Evolutionary conservation across 1,140 invertebrate genomes (phyloP).

Genomic region (Drosophila pallidifrons): DNA sequence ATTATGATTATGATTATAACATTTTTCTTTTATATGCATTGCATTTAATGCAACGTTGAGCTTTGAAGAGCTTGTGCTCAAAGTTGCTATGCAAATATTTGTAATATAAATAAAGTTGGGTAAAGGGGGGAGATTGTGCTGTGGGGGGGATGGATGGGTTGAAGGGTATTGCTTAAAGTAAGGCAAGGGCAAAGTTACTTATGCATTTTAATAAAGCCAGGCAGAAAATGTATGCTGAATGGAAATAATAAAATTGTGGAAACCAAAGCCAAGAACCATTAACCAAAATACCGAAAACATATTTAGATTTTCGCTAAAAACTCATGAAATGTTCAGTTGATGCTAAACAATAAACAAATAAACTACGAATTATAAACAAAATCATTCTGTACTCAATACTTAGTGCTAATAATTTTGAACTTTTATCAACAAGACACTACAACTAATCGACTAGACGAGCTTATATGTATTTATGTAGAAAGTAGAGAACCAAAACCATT

Average conservation of each 20-base stretch:
- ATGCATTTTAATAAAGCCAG: slow-evolving; percentile 22
- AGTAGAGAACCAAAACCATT: slow-evolving; percentile 34
- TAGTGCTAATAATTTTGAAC: not conserved
- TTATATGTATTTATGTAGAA: too few relatives aligned
- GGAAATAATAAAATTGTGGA: slow-evolving; percentile 35
- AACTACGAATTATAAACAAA: slow-evolving; percentile 33
- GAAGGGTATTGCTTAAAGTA: slow-evolving; percentile 12
- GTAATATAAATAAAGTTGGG: slow-evolving; percentile 19
- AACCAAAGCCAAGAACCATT: slow-evolving; percentile 25
- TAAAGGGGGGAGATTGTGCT: not conserved
- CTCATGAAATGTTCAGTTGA: slow-evolving; percentile 3
- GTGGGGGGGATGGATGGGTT: not conserved
- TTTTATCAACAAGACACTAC: not conserved
- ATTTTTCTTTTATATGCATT: slow-evolving; percentile 38
- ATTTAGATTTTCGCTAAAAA: slow-evolving; percentile 12
- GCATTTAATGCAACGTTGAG: slow-evolving; percentile 70
- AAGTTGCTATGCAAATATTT: slow-evolving; percentile 31
- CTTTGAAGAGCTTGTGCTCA: slow-evolving; percentile 38
- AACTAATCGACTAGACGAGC: slow-evolving; percentile 1
- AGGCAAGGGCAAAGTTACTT: slow-evolving; percentile 22
- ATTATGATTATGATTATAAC: slow-evolving; percentile 60
- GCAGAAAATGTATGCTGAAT: slow-evolving; percentile 8
- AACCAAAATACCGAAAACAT: slow-evolving; percentile 53
- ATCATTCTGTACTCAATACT: not conserved
- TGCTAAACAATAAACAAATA: slow-evolving; percentile 13